These are phyloP conservation scores for Kradibia gibbosae DNA, from an alignment of 1,140 invertebrate species.

Conservation along the genomic window DNA sequence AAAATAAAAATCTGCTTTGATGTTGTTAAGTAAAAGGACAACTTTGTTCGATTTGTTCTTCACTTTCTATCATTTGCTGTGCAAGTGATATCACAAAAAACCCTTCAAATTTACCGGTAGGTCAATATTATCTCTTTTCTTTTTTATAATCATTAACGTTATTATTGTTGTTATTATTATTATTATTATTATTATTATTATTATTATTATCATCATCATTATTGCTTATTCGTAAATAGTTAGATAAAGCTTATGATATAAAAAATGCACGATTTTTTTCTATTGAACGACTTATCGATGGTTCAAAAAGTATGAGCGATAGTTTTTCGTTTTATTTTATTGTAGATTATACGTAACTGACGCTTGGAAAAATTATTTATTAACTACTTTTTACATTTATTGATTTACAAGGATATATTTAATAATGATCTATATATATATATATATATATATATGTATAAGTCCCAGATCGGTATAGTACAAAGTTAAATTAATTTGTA, in stretches of 20 bases:
- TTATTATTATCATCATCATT: too few species aligned
- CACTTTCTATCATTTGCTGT: constrained; percentile 41
- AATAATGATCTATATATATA: neutral
- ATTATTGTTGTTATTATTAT: too few species aligned
- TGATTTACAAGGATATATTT: neutral
- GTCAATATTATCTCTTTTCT: neutral
- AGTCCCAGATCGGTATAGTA: constrained; percentile 25
- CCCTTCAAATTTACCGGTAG: constrained; percentile 28
- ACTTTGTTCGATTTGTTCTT: constrained; percentile 44
- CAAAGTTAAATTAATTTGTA: constrained; percentile 24
- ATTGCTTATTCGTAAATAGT: neutral
- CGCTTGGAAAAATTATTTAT: constrained; percentile 10
- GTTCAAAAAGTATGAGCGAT: neutral
- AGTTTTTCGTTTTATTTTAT: constrained; percentile 1
- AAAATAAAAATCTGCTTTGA: constrained; percentile 62
- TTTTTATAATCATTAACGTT: constrained; percentile 7
- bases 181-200: too few species aligned
- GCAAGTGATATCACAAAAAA: constrained; percentile 38
- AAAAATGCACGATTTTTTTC: neutral
- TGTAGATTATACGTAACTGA: constrained; percentile 15
- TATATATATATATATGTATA: too few species aligned
- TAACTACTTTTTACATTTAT: constrained; percentile 22
- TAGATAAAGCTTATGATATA: neutral
- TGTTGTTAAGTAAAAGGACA: constrained; percentile 67
- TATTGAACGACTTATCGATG: neutral